Conservation (phyloP, 2,797 vertebrate species). For the Poecile montanus region DNA sequence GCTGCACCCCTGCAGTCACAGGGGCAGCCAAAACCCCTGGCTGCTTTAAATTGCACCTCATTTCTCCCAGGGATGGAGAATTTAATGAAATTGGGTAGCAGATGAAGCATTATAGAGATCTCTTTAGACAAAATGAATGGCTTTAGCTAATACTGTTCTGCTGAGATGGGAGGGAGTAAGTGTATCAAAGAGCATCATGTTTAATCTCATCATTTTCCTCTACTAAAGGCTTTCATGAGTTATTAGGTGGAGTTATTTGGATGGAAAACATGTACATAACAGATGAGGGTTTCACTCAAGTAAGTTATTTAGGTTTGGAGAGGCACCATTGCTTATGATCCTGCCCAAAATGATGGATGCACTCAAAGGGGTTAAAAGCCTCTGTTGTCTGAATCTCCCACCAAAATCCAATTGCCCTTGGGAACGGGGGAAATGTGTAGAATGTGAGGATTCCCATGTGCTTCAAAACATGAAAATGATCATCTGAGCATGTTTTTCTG, state of each 20-base stretch:
- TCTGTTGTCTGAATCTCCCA: not conserved
- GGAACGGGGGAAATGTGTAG: conserved; percentile 42
- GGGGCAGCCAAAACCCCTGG: not conserved
- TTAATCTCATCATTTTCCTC: conserved; percentile 38
- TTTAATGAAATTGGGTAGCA: conserved; percentile 30
- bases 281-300: conserved; percentile 31
- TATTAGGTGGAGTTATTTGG: conserved; percentile 3
- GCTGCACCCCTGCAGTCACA: not conserved
- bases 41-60: not conserved
- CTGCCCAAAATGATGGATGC: conserved; percentile 37
- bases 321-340: conserved; percentile 24
- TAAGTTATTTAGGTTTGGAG: conserved; percentile 19
- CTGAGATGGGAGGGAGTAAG: not conserved
- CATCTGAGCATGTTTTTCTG: conserved; percentile 3
- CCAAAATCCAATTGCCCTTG: not conserved
- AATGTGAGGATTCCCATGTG: conserved; percentile 6
- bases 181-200: not conserved
- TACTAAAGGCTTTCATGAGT: conserved; percentile 24
- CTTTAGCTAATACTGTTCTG: not conserved
- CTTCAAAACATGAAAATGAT: conserved; percentile 48
- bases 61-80: not conserved
- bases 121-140: conserved; percentile 13
- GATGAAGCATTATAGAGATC: conserved; percentile 16
- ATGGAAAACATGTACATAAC: conserved; percentile 30
- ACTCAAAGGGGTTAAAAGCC: conserved; percentile 55